Evolutionary conservation across 2,797 vertebrate genomes (phyloP).

Genomic region (Melanotaenia trifasciata): DNA sequence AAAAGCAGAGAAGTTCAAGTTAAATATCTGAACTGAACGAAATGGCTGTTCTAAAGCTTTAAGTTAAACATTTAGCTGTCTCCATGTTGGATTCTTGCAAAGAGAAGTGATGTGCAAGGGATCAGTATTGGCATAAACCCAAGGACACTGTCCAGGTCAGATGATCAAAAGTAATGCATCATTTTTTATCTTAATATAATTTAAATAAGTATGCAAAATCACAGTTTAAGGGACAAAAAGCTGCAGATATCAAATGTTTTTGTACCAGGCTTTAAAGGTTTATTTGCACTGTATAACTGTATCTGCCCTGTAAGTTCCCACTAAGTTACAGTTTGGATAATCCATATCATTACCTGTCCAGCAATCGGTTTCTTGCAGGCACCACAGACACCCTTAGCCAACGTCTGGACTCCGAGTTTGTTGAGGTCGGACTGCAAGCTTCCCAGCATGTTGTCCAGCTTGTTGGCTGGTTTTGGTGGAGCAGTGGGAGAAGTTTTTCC

Average conservation of each 20-base stretch:
- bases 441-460: slow-evolving; percentile 96
- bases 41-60: not conserved
- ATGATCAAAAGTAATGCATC: not conserved
- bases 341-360: slow-evolving; percentile 86
- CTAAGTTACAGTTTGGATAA: not conserved
- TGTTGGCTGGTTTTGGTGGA: slow-evolving; percentile 90
- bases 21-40: not conserved
- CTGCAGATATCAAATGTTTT: not conserved
- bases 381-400: slow-evolving; percentile 94
- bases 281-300: not conserved
- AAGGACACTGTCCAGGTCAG: not conserved
- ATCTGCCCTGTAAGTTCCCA: not conserved
- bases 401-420: slow-evolving; percentile 91
- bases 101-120: not conserved
- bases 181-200: not conserved
- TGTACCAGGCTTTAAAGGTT: too few species aligned
- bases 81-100: not conserved
- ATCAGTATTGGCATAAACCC: not conserved
- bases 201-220: not conserved
- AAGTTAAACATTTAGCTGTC: not conserved
- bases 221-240: not conserved
- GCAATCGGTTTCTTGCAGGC: slow-evolving; percentile 97
- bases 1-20: not conserved
- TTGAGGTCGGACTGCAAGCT: slow-evolving; percentile 95
- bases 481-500: slow-evolving; percentile 86